Base-by-base conservation (phyloP, 2,113 vertebrate genomes). In the Lanius collurio region DNA sequence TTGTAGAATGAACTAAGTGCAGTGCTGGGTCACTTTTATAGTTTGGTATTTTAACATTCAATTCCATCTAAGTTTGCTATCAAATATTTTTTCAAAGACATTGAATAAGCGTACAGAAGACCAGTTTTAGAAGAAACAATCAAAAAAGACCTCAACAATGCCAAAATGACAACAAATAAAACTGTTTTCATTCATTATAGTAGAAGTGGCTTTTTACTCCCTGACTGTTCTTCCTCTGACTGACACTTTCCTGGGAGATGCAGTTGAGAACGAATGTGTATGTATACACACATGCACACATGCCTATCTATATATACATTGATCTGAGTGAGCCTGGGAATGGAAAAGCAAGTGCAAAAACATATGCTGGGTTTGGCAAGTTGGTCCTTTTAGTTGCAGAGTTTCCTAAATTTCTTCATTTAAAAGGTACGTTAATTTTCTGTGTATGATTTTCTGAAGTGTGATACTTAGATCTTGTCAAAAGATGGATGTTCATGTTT, bases 341-440 rank as follows among this genome's bases (percentile, higher is more conserved):
- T 68, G 68, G 75, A 83, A 83, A 95, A 90, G 62, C 44, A 70
- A 94, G 62, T 82, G 80, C 56, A 96, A 82, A 93, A 90, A 71
- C 23, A 28, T 92, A 53, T 95, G 79, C 88, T 90, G 26, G 19
- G 37, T 90, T 92, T 95, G 90, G 85, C 85, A 95, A 82, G 76
- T 87, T 78, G 57, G 68, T 93, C 78, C 60, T 76, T 97, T 88
- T 59, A 78, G 80, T 91, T 87, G 83, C 56, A 53, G 56, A 11
- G 63, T 85, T 89, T 73, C 67, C 57, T 39, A 30, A 80, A 85
- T 93, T 82, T 77, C 68, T 82, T 85, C 15, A 1, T 78, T 90
- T 93, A 65, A 90, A 94, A 95, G 95, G 89, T 95, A 42, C 1
- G 0, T 65, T 93, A 47, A 69, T 95, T 70, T 87, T 96, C 67